Evolutionary conservation across 2,113 vertebrate species (phyloP).

Genomic region (Atlantisia rogersi): DNA sequence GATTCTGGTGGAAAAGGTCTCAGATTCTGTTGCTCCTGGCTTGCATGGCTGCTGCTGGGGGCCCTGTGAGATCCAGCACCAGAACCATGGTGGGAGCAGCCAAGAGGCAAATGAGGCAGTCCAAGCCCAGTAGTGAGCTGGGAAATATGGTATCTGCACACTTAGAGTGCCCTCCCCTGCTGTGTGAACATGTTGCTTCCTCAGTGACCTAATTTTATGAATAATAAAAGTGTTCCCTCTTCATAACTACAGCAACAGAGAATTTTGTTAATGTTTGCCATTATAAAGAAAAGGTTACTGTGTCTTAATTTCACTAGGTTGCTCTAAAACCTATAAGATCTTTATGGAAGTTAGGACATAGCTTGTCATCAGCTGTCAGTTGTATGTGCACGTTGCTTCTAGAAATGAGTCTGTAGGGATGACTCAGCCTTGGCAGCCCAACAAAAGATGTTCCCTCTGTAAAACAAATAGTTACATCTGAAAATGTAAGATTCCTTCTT

Average conservation of each 20-base stretch:
- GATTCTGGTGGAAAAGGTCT: neutral
- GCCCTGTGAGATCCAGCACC: neutral
- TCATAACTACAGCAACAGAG: neutral
- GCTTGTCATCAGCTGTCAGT: conserved; percentile 56
- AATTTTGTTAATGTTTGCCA: conserved; percentile 25
- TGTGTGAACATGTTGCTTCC: neutral
- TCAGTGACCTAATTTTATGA: conserved; percentile 32
- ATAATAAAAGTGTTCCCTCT: neutral
- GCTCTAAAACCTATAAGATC: conserved; percentile 31
- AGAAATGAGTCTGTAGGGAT: conserved; percentile 53
- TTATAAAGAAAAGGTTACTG: conserved; percentile 30
- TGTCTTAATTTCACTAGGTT: conserved; percentile 52
- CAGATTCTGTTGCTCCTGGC: fast-evolving
- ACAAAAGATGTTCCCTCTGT: conserved; percentile 54
- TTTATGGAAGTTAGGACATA: neutral
- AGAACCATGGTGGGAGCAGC: neutral
- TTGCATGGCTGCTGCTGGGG: fast-evolving
- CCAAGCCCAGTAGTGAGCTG: neutral
- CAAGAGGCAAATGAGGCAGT: neutral
- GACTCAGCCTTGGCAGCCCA: conserved; percentile 61
- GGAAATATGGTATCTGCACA: neutral
- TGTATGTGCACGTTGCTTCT: neutral
- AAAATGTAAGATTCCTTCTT: conserved; percentile 39
- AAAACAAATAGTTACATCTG: conserved; percentile 39
- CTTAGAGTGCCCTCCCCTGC: neutral